Base-by-base conservation (phyloP, 2,797 vertebrate genomes). In the Aldrovandia affinis region DNA sequence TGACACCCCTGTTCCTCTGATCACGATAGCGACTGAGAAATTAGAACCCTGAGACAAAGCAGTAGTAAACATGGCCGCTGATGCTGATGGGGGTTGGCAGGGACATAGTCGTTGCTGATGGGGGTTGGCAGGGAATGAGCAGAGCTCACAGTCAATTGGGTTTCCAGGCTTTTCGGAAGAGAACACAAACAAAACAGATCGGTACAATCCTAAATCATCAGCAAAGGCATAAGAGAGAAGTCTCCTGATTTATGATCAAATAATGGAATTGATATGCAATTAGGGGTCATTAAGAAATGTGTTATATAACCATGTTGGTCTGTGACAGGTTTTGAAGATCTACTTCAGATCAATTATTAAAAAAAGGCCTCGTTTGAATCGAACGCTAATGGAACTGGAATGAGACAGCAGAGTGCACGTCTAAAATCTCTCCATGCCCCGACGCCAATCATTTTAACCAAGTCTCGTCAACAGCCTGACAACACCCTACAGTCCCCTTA, bases 21-120 rank as follows among this genome's bases (percentile, higher is more conserved):
- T 75, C 70, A 44, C 36, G 70, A 42, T 44, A 36, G 36, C 44
- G 70, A 75, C 70, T 75, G 70, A 22, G 70, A 75, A 75, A 75
- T 75, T 42, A 75, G 39, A 75, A 42, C 36, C 39, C 2, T 18
- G 70, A 25, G 70, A 44, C 20, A 25, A n/a, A 39, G 22, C 39
- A 75, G 1, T 42, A 25, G 36, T 25, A 75, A 44, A 44, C 15
- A 44, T 36, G 33, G n/a, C n/a, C n/a, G n/a, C n/a, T n/a, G n/a
- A n/a, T 44, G 44, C 36, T 44, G 36, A 7, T 10, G 14, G 22
- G 39, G 70, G 39, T 18, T 42, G 70, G 15, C 36, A 7, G 20
- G 20, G 15, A 50, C 12, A 12, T 50, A 6, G 33, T 75, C 39
- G 44, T 75, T 44, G 44, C 36, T 44, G 36, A 7, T 10, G 14